Conservation (phyloP, 2,888 invertebrate species). For the Hedychridium roseum region DNA sequence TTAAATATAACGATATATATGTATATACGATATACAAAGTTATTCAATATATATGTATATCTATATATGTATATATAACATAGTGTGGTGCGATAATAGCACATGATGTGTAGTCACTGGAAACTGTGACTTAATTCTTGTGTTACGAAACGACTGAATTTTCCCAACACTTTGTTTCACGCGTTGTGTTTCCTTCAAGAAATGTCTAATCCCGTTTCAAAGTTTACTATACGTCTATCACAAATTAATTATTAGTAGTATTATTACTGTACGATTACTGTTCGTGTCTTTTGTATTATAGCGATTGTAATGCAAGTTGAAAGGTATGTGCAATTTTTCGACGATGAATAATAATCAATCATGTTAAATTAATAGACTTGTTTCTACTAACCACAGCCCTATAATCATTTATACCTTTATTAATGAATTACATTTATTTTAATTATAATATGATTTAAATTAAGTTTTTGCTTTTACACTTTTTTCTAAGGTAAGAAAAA, state of each 20-base stretch:
- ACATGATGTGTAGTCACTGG: too few species aligned
- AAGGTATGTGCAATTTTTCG: constrained; percentile 57
- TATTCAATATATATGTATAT: constrained; percentile 22
- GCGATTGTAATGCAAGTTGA: constrained; percentile 56
- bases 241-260: constrained; percentile 33
- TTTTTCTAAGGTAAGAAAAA: too few species aligned
- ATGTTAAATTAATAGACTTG: constrained; percentile 49
- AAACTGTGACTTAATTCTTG: too few species aligned
- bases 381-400: too few species aligned
- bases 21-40: constrained; percentile 29
- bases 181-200: background rate
- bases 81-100: too few species aligned
- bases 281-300: constrained; percentile 59
- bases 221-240: constrained; percentile 16
- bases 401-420: too few species aligned
- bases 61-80: constrained; percentile 9
- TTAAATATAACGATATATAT: constrained; percentile 25
- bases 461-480: too few species aligned
- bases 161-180: background rate
- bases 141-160: background rate
- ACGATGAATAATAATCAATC: constrained; percentile 60
- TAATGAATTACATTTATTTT: too few species aligned
- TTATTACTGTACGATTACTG: constrained; percentile 50
- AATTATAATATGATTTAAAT: too few species aligned
- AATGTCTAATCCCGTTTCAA: constrained; percentile 8